A percentile compares a stretch with the other conserved stretches of the same genome.
phyloP scores from a whole-genome alignment of 2,888 invertebrate genomes.

The Synergus laeviventris region DNA sequence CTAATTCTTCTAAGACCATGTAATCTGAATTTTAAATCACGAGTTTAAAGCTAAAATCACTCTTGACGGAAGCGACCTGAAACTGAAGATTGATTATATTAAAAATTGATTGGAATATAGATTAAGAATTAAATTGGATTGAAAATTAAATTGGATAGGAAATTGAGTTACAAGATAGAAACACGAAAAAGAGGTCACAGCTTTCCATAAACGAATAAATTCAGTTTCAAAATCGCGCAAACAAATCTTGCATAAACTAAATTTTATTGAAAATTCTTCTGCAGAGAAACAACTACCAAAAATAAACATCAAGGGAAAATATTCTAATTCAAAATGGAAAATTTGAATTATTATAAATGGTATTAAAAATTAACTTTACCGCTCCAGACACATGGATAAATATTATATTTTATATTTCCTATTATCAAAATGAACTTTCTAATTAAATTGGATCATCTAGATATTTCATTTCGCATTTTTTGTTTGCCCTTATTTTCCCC shows the following conservation, averaged over 20 bases:
- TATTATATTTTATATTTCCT: background rate
- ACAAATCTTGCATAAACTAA: background rate
- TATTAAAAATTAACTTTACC: background rate
- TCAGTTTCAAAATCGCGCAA: slow-evolving; percentile 19
- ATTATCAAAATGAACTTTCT: slow-evolving; percentile 14
- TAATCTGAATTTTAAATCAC: background rate
- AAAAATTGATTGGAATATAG: slow-evolving; percentile 41
- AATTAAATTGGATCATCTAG: background rate
- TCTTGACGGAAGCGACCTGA: slow-evolving; percentile 15
- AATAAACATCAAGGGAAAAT: no score
- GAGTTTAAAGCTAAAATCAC: background rate
- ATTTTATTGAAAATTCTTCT: background rate
- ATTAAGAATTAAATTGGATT: slow-evolving; percentile 38
- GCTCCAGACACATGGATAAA: background rate
- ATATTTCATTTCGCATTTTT: slow-evolving; percentile 15
- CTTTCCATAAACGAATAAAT: slow-evolving; percentile 28
- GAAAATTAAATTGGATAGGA: slow-evolving; percentile 37
- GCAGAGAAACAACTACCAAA: background rate
- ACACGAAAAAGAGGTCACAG: slow-evolving; percentile 27
- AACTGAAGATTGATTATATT: slow-evolving; percentile 36
- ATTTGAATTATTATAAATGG: no score
- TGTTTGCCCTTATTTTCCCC: slow-evolving; percentile 10
- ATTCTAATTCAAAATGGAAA: background rate
- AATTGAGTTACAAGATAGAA: slow-evolving; percentile 37
- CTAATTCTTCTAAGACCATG: background rate